phyloP scores from a whole-genome alignment of 2,888 invertebrate species.

The Tetanocera ferruginea region DNA sequence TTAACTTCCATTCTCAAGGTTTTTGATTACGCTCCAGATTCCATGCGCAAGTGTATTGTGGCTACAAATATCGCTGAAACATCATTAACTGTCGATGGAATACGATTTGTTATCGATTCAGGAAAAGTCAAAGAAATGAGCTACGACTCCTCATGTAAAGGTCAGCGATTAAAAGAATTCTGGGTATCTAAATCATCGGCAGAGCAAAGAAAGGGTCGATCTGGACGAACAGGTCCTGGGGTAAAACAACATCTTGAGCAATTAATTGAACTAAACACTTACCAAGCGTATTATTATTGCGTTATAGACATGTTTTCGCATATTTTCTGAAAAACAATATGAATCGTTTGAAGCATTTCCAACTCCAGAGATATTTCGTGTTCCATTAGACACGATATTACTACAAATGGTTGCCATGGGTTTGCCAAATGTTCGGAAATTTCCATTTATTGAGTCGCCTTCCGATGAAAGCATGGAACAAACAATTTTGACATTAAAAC shows the following conservation, averaged over 20 bases:
- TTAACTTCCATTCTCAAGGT: slow-evolving; percentile 69
- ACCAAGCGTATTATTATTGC: neutral
- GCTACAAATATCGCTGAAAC: slow-evolving; percentile 99
- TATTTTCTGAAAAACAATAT: slow-evolving; percentile 89
- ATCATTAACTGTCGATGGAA: slow-evolving; percentile 97
- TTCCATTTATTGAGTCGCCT: slow-evolving; percentile 97
- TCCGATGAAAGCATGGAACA: slow-evolving; percentile 86
- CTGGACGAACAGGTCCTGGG: slow-evolving; percentile 96
- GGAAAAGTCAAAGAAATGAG: slow-evolving; percentile 98
- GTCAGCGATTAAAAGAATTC: slow-evolving; percentile 92
- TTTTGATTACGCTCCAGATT: slow-evolving; percentile 95
- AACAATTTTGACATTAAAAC: slow-evolving; percentile 87
- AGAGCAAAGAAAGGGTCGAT: slow-evolving; percentile 95
- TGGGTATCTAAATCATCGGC: slow-evolving; percentile 98
- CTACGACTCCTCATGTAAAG: slow-evolving; percentile 90
- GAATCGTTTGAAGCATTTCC: slow-evolving; percentile 85
- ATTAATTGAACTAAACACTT: neutral
- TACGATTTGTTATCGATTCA: slow-evolving; percentile 96
- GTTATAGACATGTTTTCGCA: slow-evolving; percentile 81
- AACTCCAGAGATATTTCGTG: slow-evolving; percentile 93
- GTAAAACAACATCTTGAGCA: slow-evolving; percentile 60
- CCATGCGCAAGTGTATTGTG: slow-evolving; percentile 95
- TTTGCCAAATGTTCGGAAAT: slow-evolving; percentile 88
- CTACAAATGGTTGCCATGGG: slow-evolving; percentile 96
- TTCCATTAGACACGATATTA: slow-evolving; percentile 91